Base-by-base conservation (phyloP, 2,888 invertebrate species). In the Phasia obesa region DNA sequence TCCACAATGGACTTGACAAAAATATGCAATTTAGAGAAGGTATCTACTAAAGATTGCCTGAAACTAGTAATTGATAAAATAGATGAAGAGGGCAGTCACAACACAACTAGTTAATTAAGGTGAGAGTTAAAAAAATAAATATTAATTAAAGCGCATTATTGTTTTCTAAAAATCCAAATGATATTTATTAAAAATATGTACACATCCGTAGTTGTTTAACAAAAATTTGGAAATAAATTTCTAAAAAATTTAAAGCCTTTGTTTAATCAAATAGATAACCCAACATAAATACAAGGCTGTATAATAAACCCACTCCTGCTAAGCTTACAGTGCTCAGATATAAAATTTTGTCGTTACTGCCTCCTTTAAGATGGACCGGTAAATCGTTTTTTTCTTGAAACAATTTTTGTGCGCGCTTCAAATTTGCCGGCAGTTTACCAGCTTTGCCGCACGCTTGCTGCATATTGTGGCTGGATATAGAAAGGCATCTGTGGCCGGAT, bases 31-130 rank as follows among this genome's bases (percentile, higher is more conserved):
- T 83, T 92, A 90, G 87, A 93, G 89, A 86, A 92, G 90, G 86
- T 92, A 85, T 87, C 93, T 87, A 91, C 93, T 85, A 87, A 93
- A 90, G 89, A 93, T 90, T 90, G 91, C 88, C 79, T 93, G 84
- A 90, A 93, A 89, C 88, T 91, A 89, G 88, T 91, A 86, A 88
- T 93, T 88, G 88, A 93, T 89, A 88, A 90, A 87, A 85, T 92
- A 87, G 91, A 90, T 90, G 87, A 91, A 83, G 87, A 86, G 79
- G 88, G 87, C 17, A 7, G 21, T 47, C 11, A 25, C 1, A 71
- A 64, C 25, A 6, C 23, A 23, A 21, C 74, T 70, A n/a, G 44
- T 53, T 15, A 78, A 23, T 35, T 71, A 44, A 38, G 11, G 44
- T 55, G 47, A 27, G 27, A 47, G 21, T 67, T 35, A 31, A 44